Evolutionary conservation across 2,888 invertebrate species (phyloP).

Genomic region (Drosophila macrospina): DNA sequence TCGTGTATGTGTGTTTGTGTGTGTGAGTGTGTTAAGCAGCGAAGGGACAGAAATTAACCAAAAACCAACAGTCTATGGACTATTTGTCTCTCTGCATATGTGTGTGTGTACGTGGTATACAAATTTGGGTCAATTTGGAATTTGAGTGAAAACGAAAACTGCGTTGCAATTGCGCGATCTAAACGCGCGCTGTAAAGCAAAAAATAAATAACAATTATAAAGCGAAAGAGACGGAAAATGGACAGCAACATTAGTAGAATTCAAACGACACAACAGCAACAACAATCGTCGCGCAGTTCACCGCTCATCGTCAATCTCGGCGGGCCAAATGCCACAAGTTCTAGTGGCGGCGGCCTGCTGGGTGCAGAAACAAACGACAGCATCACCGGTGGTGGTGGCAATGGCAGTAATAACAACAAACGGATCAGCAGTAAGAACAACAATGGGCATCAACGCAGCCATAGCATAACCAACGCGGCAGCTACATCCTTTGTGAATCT

Average conservation of each 20-base stretch:
- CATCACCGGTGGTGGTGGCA: not conserved
- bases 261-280: conserved; percentile 49
- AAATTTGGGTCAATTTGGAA: conserved; percentile 70
- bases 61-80: conserved; percentile 33
- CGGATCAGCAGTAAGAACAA: conserved; percentile 49
- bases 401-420: conserved; percentile 27
- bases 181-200: conserved; percentile 12
- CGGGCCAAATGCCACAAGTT: conserved; percentile 63
- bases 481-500: conserved; percentile 82
- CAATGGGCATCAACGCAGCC: conserved; percentile 71
- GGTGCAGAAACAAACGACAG: conserved; percentile 36
- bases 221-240: conserved; percentile 40
- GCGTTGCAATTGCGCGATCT: conserved; percentile 34
- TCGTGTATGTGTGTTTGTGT: conserved; percentile 19
- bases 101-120: conserved; percentile 60
- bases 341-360: conserved; percentile 20
- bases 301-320: conserved; percentile 61
- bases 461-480: conserved; percentile 77
- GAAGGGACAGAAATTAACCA: conserved; percentile 54
- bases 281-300: conserved; percentile 61
- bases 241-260: conserved; percentile 46
- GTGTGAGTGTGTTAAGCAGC: conserved; percentile 13
- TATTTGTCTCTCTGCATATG: conserved; percentile 35
- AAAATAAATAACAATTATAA: not conserved
- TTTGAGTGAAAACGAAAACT: conserved; percentile 49